A percentile compares a stretch with the other conserved stretches of the same genome.
Evolutionary conservation across 2,888 invertebrate species (phyloP).

Genomic region (Drosophila anomelani): DNA sequence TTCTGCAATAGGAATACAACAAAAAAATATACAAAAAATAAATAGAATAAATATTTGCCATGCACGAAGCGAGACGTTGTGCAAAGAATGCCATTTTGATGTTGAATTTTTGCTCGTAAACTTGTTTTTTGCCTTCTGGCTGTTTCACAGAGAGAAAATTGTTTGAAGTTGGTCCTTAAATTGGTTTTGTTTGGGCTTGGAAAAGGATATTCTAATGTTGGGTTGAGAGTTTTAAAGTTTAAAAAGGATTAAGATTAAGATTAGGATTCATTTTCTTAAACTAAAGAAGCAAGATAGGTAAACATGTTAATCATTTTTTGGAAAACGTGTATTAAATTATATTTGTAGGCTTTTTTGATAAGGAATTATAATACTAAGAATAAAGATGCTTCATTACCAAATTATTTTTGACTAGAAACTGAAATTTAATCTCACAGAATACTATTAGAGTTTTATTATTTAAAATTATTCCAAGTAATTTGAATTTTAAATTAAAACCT

Average conservation of each 20-base stretch:
- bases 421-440: too few species aligned
- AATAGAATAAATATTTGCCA: conserved; percentile 47
- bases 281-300: too few species aligned
- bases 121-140: conserved; percentile 8
- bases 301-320: neutral
- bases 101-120: conserved; percentile 53
- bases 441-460: too few species aligned
- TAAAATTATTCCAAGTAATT: too few species aligned
- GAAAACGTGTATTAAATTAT: neutral
- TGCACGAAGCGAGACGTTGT: conserved; percentile 42
- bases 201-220: neutral
- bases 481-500: neutral
- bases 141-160: conserved; percentile 5
- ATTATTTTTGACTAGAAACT: neutral
- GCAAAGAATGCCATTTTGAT: conserved; percentile 66
- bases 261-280: neutral
- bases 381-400: neutral
- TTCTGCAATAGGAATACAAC: conserved; percentile 7
- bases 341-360: neutral
- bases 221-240: too few species aligned
- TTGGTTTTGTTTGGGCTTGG: neutral
- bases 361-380: too few species aligned
- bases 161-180: neutral
- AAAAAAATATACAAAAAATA: neutral
- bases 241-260: neutral